Evolutionary conservation across 2,797 vertebrate species (phyloP).

Genomic region (Furcifer pardalis): DNA sequence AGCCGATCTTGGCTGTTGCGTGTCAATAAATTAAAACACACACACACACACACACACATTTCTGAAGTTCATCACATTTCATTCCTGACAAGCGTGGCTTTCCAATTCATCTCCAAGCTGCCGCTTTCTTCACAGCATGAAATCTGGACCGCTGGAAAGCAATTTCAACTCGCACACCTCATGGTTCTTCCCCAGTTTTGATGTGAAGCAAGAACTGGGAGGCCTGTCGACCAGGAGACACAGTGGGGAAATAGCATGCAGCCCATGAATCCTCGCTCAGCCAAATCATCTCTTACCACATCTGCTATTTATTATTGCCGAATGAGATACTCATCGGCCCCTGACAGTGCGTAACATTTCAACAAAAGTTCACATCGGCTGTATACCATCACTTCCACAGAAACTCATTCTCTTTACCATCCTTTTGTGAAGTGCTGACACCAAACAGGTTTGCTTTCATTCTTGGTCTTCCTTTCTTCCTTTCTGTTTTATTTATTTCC

Average conservation of each 20-base stretch:
- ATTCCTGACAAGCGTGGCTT: slow-evolving; percentile 71
- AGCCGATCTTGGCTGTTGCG: slow-evolving; percentile 31
- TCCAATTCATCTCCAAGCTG: slow-evolving; percentile 55
- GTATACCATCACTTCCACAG: not conserved
- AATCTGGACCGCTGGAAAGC: slow-evolving; percentile 67
- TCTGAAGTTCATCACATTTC: slow-evolving; percentile 66
- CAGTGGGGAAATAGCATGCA: slow-evolving; percentile 17
- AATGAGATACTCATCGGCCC: slow-evolving; percentile 1
- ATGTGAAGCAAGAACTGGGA: slow-evolving; percentile 24
- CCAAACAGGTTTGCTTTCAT: not conserved
- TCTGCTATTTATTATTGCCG: slow-evolving; percentile 7
- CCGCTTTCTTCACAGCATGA: slow-evolving; percentile 55
- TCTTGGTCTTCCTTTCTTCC: not conserved
- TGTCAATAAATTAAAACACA: slow-evolving; percentile 54
- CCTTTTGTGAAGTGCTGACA: not conserved
- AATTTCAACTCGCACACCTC: slow-evolving; percentile 47
- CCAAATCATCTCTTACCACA: slow-evolving; percentile 17
- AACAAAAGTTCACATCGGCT: slow-evolving; percentile 9
- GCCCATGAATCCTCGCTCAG: slow-evolving; percentile 7
- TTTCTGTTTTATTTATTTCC: not conserved
- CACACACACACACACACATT: slow-evolving; percentile 28
- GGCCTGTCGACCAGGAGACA: slow-evolving; percentile 27
- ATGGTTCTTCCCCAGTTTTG: slow-evolving; percentile 41
- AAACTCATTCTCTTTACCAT: not conserved
- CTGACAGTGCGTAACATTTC: slow-evolving; percentile 12